Evolutionary conservation across 2,888 invertebrate species (phyloP).

Genomic region (Euplagia quadripunctaria): DNA sequence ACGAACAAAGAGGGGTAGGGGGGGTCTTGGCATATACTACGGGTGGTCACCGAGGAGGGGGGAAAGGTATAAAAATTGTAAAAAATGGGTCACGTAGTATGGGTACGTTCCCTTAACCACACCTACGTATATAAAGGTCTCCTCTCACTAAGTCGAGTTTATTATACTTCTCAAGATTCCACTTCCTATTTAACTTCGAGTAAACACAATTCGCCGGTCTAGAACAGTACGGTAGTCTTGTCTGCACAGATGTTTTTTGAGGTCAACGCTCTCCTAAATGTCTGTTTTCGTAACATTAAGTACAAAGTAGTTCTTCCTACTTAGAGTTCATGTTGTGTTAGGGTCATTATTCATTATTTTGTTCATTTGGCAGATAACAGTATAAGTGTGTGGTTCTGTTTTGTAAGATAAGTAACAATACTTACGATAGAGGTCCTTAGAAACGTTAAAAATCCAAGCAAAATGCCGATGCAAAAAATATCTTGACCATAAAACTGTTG

Average conservation of each 20-base stretch:
- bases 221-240: conserved; percentile 31
- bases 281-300: conserved; percentile 43
- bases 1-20: too few species aligned
- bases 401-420: not conserved
- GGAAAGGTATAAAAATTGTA: too few species aligned
- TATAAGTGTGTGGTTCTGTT: not conserved
- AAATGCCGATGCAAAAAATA: too few species aligned
- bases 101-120: too few species aligned
- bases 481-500: too few species aligned
- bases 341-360: conserved; percentile 10
- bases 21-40: too few species aligned
- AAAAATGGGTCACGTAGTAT: too few species aligned
- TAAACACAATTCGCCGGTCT: conserved; percentile 31
- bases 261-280: conserved; percentile 37
- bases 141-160: not conserved
- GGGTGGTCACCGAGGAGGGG: too few species aligned
- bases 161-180: not conserved
- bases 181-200: conserved; percentile 13
- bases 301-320: conserved; percentile 10
- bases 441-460: not conserved
- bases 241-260: conserved; percentile 37
- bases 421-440: not conserved
- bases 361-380: not conserved
- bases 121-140: not conserved
- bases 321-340: not conserved